phyloP scores from a whole-genome alignment of 1,140 invertebrate species.

The Papilio aristodemus region DNA sequence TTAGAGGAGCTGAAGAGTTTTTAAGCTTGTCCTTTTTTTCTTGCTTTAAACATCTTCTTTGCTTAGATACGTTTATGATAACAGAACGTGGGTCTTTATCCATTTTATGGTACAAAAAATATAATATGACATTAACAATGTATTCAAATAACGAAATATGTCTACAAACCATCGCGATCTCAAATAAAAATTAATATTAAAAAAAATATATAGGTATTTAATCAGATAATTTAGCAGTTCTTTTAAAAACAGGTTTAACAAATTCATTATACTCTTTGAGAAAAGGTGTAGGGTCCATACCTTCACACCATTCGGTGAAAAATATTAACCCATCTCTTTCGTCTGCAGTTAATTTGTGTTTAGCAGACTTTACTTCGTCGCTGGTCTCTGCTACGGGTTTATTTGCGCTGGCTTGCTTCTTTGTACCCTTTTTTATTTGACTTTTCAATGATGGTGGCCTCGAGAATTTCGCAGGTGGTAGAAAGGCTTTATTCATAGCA shows the following conservation, averaged over 20 bases:
- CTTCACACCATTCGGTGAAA: conserved; percentile 79
- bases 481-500: conserved; percentile 80
- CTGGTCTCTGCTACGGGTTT: conserved; percentile 52
- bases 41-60: conserved; percentile 31
- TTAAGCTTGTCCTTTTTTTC: conserved; percentile 6
- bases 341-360: conserved; percentile 60
- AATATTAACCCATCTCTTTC: conserved; percentile 68
- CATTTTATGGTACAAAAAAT: conserved; percentile 37
- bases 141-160: conserved; percentile 30
- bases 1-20: background rate
- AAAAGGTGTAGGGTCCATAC: conserved; percentile 65
- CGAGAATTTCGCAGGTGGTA: conserved; percentile 70
- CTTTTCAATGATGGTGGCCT: conserved; percentile 51
- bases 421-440: conserved; percentile 60
- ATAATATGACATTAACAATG: conserved; percentile 33
- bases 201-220: conserved; percentile 5
- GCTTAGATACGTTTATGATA: conserved; percentile 45
- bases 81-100: conserved; percentile 44
- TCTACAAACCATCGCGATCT: conserved; percentile 39
- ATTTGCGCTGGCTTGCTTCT: conserved; percentile 49
- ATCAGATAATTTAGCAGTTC: conserved; percentile 7
- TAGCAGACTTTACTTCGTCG: conserved; percentile 43
- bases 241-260: conserved; percentile 63
- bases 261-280: conserved; percentile 66
- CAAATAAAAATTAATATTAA: conserved; percentile 6